phyloP scores from a whole-genome alignment of 1,140 invertebrate genomes.

The Sycobia sp. region DNA sequence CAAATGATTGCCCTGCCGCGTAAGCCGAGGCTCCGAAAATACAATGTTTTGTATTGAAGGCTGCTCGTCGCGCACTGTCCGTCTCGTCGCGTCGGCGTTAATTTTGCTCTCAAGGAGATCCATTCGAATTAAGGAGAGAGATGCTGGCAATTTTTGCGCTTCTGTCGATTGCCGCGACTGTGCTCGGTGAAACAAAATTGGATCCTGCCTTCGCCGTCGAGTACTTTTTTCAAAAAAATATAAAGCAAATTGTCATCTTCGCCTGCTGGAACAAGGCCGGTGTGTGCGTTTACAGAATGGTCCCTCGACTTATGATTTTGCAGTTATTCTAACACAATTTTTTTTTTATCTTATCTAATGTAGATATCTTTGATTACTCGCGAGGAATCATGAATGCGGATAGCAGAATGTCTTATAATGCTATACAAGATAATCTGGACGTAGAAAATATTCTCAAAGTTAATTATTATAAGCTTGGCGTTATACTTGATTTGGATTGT shows the following conservation, averaged over 20 bases:
- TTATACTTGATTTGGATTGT: slow-evolving; percentile 47
- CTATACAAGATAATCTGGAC: slow-evolving; percentile 31
- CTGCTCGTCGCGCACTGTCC: too few species aligned
- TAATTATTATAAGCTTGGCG: slow-evolving; percentile 47
- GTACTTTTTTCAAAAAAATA: slow-evolving; percentile 31
- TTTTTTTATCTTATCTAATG: not conserved
- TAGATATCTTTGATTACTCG: slow-evolving; percentile 31
- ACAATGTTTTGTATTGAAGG: too few species aligned
- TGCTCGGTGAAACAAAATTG: too few species aligned
- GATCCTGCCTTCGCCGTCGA: slow-evolving; percentile 23
- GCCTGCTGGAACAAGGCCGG: slow-evolving; percentile 37
- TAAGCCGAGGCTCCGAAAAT: too few species aligned
- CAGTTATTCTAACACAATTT: too few species aligned
- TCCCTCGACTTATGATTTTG: too few species aligned
- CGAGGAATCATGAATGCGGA: slow-evolving; percentile 13
- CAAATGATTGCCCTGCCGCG: too few species aligned
- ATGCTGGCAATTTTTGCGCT: not conserved
- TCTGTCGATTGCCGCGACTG: not conserved
- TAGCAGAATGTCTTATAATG: slow-evolving; percentile 30
- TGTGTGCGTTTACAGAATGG: not conserved
- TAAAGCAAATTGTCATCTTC: slow-evolving; percentile 36
- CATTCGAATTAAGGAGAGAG: not conserved
- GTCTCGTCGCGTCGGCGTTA: too few species aligned
- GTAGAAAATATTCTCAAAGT: slow-evolving; percentile 38
- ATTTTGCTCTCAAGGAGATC: too few species aligned